A percentile compares a stretch with the other conserved stretches of the same genome.
These are phyloP conservation scores for Seira musarum DNA, from an alignment of 2,888 invertebrate genomes.

Conservation along the genomic window DNA sequence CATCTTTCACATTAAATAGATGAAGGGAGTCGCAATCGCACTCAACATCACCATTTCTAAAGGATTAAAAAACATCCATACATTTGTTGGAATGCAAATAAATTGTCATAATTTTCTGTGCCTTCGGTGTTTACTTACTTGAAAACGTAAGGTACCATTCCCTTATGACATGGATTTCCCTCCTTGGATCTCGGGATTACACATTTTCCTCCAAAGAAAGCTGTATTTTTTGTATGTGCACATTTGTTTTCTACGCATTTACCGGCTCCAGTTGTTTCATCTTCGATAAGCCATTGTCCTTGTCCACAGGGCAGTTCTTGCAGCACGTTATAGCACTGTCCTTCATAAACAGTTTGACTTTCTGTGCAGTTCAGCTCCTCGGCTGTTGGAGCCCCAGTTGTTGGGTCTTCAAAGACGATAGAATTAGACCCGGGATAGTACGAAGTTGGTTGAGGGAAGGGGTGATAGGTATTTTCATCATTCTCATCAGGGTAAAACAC, in stretches of 20 bases:
- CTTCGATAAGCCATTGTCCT: slow-evolving; percentile 64
- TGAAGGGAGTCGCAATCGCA: slow-evolving; percentile 61
- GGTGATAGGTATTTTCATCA: not conserved
- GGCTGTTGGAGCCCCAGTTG: not conserved
- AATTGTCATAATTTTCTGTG: not conserved
- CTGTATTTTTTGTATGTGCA: not conserved
- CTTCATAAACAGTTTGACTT: slow-evolving; percentile 41
- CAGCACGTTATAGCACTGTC: slow-evolving; percentile 55
- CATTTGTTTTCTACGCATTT: slow-evolving; percentile 55
- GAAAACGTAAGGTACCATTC: slow-evolving; percentile 53
- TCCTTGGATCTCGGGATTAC: not conserved
- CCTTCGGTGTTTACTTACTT: slow-evolving; percentile 32
- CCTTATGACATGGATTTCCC: slow-evolving; percentile 46
- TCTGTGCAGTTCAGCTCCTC: slow-evolving; percentile 19
- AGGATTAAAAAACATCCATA: not conserved
- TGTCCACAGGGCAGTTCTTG: slow-evolving; percentile 46
- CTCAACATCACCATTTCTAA: slow-evolving; percentile 61
- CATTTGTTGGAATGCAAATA: too few species aligned
- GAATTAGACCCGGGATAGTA: not conserved
- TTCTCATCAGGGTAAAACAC: slow-evolving; percentile 18
- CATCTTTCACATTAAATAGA: slow-evolving; percentile 51
- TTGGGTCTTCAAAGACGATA: slow-evolving; percentile 1
- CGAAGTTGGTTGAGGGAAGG: not conserved
- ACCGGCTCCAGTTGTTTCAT: slow-evolving; percentile 43
- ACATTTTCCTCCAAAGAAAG: slow-evolving; percentile 43